Base-by-base conservation (phyloP, 2,888 invertebrate genomes). In the Drosophila austrosaltans region DNA sequence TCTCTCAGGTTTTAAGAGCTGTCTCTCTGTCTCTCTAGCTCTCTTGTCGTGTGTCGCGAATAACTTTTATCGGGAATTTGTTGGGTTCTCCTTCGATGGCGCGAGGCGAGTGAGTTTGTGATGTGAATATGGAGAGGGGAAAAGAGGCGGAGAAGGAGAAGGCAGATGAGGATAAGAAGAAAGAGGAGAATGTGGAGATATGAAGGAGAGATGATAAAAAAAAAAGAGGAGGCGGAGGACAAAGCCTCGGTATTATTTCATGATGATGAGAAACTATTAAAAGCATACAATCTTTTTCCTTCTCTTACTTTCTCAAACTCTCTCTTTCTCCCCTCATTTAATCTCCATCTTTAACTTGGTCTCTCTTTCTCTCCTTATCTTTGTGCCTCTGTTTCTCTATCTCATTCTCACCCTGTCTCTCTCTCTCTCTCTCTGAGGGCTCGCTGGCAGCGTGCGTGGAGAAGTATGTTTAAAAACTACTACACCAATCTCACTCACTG, bases 371-470 rank as follows among this genome's bases (percentile, higher is more conserved):
- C 59, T 54, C 42, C 60, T 69, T 60, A 54, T 57, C 63, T 68
- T 66, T 65, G 48, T 72, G 76, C 64, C 67, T 74, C 63, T 64
- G 67, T 68, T 68, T 72, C 71, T 72, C 70, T 70, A 36, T 36
- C 7, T 36, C 36, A 36, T 2, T 36, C 36, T 28, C 28, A 44
- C 20, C 22, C 48, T 48, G 16, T 16, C 44, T 10, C 44, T 20
- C 20, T 22, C 8, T 48, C 8, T 48, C 8, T 48, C 48, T 48
- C 22, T 25, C 68, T 78, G 87, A 85, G 86, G 89, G 86, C 86
- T 86, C 87, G 89, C 77, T 87, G 79, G 86, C 89, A 87, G 82
- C 85, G 82, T 86, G 76, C 73, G 87, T 75, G 87, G 89, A 89
- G 87, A 89, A 86, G 86, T 86, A 86, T 86, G 86, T 86, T 85